These are phyloP conservation scores for Lasioglossum marginatum DNA, from an alignment of 2,888 invertebrate genomes.

Conservation along the genomic window DNA sequence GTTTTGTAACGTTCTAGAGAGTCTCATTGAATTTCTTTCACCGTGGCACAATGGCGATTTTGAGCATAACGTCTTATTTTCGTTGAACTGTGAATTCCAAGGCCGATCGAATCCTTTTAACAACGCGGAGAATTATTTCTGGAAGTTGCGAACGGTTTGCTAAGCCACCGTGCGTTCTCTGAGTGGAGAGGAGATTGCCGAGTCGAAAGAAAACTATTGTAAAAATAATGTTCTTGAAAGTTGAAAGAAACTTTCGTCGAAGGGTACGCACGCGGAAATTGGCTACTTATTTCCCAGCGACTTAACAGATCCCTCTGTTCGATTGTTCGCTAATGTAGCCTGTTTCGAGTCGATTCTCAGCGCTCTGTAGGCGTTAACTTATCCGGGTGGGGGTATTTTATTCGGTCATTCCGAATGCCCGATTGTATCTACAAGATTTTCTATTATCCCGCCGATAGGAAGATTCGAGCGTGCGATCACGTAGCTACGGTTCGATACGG, in stretches of 20 bases:
- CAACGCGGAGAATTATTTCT: not conserved
- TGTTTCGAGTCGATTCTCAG: not conserved
- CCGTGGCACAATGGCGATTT: not conserved
- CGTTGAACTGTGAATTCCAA: not conserved
- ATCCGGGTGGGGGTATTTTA: not conserved
- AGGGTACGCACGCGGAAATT: not conserved
- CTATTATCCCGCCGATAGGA: conserved; percentile 23
- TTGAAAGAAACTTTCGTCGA: not conserved
- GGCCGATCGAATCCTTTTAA: not conserved
- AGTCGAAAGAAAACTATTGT: conserved; percentile 6
- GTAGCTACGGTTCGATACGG: conserved; percentile 1
- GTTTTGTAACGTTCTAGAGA: not conserved
- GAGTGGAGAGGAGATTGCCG: not conserved
- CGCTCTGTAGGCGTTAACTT: not conserved
- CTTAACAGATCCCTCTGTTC: not conserved
- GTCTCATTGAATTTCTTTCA: not conserved
- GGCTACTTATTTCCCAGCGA: conserved; percentile 1
- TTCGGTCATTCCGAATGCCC: not conserved
- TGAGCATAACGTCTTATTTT: not conserved
- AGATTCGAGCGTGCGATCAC: conserved; percentile 28
- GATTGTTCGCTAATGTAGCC: conserved; percentile 9
- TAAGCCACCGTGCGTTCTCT: not conserved
- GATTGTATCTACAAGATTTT: conserved; percentile 15
- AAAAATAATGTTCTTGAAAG: conserved; percentile 4
- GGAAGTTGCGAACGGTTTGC: not conserved